Evolutionary conservation across 2,888 invertebrate genomes (phyloP).

Genomic region (Scaeva pyrastri): DNA sequence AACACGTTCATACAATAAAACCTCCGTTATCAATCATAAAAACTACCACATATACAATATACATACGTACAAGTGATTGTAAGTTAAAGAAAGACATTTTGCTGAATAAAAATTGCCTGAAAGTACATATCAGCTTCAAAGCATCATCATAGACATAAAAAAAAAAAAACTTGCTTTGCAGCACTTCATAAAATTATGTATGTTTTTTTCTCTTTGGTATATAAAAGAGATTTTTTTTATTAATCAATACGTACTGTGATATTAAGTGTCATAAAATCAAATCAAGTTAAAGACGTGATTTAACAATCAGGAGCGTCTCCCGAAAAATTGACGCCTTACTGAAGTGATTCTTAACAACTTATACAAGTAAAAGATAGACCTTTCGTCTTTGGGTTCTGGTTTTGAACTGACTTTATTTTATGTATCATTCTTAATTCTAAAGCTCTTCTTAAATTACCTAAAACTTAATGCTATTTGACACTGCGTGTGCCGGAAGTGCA

Average conservation of each 20-base stretch:
- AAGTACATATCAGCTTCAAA: background rate
- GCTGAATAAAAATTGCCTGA: background rate
- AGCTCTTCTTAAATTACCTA: no score
- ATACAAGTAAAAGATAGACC: no score
- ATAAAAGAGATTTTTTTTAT: background rate
- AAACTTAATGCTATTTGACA: no score
- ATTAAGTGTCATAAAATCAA: conserved; percentile 17
- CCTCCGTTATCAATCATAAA: conserved; percentile 22
- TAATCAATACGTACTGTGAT: background rate
- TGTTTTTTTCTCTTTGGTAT: background rate
- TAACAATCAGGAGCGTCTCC: background rate
- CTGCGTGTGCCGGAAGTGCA: no score
- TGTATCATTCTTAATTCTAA: no score
- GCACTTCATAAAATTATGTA: conserved; percentile 1
- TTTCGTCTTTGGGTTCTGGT: no score
- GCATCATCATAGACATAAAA: background rate
- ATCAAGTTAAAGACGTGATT: background rate
- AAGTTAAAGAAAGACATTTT: conserved; percentile 26
- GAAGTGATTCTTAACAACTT: no score
- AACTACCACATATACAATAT: background rate
- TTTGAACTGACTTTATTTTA: no score
- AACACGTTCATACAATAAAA: conserved; percentile 34
- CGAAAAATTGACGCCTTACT: no score
- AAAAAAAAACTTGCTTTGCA: conserved; percentile 15
- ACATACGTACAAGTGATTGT: conserved; percentile 14